Conservation (phyloP, 2,113 vertebrate genomes). For the Chrysemys picta region DNA sequence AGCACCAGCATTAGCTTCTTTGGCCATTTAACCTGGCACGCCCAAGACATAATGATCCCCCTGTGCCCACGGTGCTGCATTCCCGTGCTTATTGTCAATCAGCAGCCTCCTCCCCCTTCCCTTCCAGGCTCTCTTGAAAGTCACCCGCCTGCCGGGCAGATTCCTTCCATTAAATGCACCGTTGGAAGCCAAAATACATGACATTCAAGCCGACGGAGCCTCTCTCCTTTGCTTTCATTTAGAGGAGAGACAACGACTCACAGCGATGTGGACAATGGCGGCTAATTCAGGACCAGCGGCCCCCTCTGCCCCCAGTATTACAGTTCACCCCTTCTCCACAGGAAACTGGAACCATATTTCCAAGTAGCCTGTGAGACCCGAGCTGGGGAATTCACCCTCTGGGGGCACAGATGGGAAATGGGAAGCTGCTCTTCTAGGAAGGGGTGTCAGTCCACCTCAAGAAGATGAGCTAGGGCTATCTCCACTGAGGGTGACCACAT, state of each 20-base stretch:
- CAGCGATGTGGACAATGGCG: neutral
- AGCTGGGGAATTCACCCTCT: neutral
- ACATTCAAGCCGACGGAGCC: constrained; percentile 22
- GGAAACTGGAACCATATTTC: neutral
- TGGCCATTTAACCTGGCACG: neutral
- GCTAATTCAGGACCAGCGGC: neutral
- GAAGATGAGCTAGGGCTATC: neutral
- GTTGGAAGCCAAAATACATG: constrained; percentile 49
- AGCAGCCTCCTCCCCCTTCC: neutral
- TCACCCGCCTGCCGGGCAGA: constrained; percentile 21
- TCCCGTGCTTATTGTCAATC: neutral
- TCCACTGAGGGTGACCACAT: too few relatives aligned
- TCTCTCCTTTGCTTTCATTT: constrained; percentile 13
- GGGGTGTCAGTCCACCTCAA: neutral
- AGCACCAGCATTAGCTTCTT: fast-evolving
- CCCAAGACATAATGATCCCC: neutral
- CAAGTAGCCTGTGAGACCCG: neutral
- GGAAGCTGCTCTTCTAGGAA: neutral
- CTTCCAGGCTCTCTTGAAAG: neutral
- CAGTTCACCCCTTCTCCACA: neutral
- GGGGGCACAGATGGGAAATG: fast-evolving
- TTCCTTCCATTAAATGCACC: constrained; percentile 45
- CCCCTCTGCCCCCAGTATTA: neutral
- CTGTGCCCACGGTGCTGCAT: neutral
- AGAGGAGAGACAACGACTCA: neutral